A percentile compares a stretch with the other conserved stretches of the same genome.
These are phyloP conservation scores for Dipus sagitta DNA, from an alignment of 2,797 vertebrate genomes.

Conservation along the genomic window DNA sequence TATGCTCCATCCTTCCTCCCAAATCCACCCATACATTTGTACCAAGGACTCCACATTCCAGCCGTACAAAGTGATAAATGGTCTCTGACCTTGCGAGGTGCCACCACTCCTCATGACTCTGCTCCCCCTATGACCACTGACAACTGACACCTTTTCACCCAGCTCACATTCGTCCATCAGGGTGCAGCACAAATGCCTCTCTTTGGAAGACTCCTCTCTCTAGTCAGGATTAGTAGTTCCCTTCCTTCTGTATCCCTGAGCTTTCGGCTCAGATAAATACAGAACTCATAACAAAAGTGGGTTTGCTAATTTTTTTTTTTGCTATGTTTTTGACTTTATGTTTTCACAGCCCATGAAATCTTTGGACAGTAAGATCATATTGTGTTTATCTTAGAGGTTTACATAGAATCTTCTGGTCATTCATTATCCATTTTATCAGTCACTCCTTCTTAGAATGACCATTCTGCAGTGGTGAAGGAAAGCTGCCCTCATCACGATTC, in stretches of 20 bases:
- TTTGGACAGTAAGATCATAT: not conserved
- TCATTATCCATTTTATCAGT: conserved; percentile 14
- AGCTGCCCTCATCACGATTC: not conserved
- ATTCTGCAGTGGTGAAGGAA: not conserved
- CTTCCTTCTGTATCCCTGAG: not conserved
- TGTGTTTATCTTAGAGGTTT: not conserved
- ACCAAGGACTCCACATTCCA: not conserved
- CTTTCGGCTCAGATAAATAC: conserved; percentile 1
- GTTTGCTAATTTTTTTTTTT: not conserved
- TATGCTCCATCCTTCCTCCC: not conserved
- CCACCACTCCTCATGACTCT: not conserved
- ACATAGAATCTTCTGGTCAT: not conserved
- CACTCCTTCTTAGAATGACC: conserved; percentile 24
- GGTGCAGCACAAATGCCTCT: not conserved
- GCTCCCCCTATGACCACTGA: not conserved
- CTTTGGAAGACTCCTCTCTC: not conserved
- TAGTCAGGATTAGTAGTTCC: not conserved
- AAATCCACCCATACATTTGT: not conserved
- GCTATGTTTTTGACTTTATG: not conserved
- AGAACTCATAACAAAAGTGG: not conserved
- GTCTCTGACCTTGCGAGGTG: not conserved
- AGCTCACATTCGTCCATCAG: not conserved
- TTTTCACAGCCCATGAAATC: not conserved
- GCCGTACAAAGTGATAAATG: not conserved
- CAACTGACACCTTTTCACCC: not conserved